Conservation (phyloP, 2,888 invertebrate species). For the Spilarctia lutea region DNA sequence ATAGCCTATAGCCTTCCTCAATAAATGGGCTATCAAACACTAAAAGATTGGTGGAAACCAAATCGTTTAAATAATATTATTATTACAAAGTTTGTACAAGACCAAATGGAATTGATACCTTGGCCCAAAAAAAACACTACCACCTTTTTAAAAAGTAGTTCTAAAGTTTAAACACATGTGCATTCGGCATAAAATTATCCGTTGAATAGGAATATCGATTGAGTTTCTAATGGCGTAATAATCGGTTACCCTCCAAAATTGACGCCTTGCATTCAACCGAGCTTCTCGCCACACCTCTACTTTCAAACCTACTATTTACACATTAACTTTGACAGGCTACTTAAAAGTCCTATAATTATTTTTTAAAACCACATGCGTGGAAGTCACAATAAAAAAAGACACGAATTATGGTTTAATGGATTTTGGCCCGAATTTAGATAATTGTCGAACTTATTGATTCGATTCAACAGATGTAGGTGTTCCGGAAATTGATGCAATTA, state of each 20-base stretch:
- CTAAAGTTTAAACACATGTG: constrained; percentile 8
- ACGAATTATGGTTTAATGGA: constrained; percentile 68
- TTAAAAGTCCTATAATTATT: constrained; percentile 82
- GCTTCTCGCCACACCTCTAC: constrained; percentile 67
- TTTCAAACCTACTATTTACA: constrained; percentile 80
- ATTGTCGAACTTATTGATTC: constrained; percentile 70
- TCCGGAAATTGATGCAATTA: constrained; percentile 56
- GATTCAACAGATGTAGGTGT: constrained; percentile 67
- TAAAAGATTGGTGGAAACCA: too few species aligned
- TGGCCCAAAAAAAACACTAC: neutral
- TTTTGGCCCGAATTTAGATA: constrained; percentile 71
- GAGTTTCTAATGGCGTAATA: constrained; percentile 83
- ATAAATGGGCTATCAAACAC: too few species aligned
- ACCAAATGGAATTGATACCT: neutral
- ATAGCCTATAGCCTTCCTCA: too few species aligned
- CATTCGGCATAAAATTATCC: constrained; percentile 44
- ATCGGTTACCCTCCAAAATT: constrained; percentile 79
- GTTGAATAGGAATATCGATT: constrained; percentile 82
- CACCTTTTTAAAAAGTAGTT: neutral
- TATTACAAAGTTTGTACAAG: neutral
- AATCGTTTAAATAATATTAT: neutral
- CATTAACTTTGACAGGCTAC: constrained; percentile 84
- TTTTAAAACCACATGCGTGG: constrained; percentile 72
- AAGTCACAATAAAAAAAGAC: constrained; percentile 64
- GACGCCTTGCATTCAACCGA: constrained; percentile 75